Base-by-base conservation (phyloP, 2,113 vertebrate genomes). In the Sceloporus undulatus region DNA sequence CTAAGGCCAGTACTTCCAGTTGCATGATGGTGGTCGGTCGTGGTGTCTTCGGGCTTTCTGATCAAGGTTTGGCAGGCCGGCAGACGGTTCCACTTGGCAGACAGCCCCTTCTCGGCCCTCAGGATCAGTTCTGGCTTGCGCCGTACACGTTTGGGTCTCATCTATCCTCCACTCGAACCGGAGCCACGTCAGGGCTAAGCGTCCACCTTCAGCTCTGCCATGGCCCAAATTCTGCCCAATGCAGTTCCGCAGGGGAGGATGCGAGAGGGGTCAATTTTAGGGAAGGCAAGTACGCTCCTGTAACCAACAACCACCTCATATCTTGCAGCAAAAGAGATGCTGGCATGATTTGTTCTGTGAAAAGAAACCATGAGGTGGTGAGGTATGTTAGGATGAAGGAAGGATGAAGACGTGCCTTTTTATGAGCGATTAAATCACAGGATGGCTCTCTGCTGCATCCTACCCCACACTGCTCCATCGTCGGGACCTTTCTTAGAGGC, bases 151-250 rank as follows among this genome's bases (percentile, higher is more conserved):
- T 82, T 83, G 91, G 10, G 42, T 88, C 9, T 86, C 1, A 5
- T 97, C 97, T 5, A 92, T 93, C 1, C 85, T 95, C 87, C n/a
- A 99, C 85, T 27, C 88, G 85, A 98, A 99, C n/a, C 94, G 95
- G 2, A 97, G 95, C 79, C 99, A 92, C 0, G 98, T 99, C 87
- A 98, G 78, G 0, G 98, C 98, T 54, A 97, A 92, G 0, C n/a
- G 94, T 97, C 59, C n/a, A 98, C 98, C 56, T 97, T 97, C 93
- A 99, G 95, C 96, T 99, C 98, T 0, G 96, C 96, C 97, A 99
- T 97, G 88, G 98, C 98, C 8, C n/a, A 99, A 99, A 92, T 96
- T 98, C 96, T 98, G 98, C 40, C 98, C 98, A 0, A 99, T 98
- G 92, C 98, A 99, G 94, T 98, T 98, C 96, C 98, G 95, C 2